phyloP scores from a whole-genome alignment of 2,797 vertebrate genomes.

The Leptoclinus maculatus region DNA sequence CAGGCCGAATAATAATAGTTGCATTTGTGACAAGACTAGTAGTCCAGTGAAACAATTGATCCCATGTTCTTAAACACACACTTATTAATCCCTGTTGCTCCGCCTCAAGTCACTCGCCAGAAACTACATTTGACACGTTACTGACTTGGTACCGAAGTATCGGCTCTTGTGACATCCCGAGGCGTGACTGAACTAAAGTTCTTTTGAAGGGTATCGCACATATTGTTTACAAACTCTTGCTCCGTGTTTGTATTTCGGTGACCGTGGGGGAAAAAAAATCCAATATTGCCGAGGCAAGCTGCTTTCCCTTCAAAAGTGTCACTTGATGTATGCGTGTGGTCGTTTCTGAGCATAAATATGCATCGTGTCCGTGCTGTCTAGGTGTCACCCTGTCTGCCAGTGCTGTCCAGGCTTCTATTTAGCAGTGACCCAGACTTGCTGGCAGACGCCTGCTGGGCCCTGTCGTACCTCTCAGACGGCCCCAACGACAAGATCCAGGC shows the following conservation, averaged over 20 bases:
- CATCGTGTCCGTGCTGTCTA: slow-evolving; percentile 63
- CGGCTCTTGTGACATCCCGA: too few species aligned
- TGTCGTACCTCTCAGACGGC: slow-evolving; percentile 98
- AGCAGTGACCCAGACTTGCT: slow-evolving; percentile 97
- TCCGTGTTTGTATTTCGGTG: neutral
- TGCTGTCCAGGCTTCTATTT: slow-evolving; percentile 95
- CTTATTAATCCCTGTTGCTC: too few species aligned
- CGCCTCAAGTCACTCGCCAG: too few species aligned
- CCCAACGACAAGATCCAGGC: slow-evolving; percentile 99
- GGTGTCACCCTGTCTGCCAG: slow-evolving; percentile 97
- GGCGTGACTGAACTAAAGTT: neutral
- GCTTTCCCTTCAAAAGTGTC: neutral
- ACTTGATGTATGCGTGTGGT: neutral
- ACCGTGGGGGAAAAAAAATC: neutral
- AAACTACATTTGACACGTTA: too few species aligned
- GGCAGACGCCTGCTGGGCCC: slow-evolving; percentile 98
- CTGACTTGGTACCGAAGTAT: too few species aligned
- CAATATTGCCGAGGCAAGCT: neutral
- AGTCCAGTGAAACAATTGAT: too few species aligned
- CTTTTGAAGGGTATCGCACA: neutral
- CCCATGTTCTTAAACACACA: too few species aligned
- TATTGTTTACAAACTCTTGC: neutral
- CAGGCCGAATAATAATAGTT: neutral
- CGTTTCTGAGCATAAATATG: neutral
- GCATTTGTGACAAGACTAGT: neutral